Evolutionary conservation across 2,797 vertebrate species (phyloP).

Genomic region (Anguilla anguilla): DNA sequence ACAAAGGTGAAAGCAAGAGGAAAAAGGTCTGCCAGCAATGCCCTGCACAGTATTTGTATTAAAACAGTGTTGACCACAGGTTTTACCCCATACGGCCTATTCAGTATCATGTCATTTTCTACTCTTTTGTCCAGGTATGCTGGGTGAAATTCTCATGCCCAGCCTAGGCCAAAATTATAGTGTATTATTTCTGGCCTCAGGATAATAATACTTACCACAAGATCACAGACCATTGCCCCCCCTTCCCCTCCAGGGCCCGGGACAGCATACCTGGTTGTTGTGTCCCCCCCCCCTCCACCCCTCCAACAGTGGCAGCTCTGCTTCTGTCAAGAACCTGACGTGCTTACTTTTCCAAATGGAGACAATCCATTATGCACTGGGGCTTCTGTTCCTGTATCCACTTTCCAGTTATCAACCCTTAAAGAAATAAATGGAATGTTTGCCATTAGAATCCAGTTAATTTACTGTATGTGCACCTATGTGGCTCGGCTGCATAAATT

Average conservation of each 20-base stretch:
- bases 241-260: too few relatives aligned
- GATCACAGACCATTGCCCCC: too few relatives aligned
- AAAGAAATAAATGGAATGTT: background rate
- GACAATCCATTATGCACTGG: constrained; percentile 79
- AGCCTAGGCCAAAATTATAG: too few relatives aligned
- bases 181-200: too few relatives aligned
- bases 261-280: too few relatives aligned
- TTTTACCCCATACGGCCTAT: background rate
- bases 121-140: background rate
- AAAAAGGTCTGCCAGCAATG: background rate
- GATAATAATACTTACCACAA: too few relatives aligned
- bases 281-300: too few relatives aligned
- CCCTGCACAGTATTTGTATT: background rate
- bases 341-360: constrained; percentile 83
- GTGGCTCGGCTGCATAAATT: too few relatives aligned
- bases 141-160: background rate
- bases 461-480: background rate
- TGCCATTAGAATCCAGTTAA: background rate
- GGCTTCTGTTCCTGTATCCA: constrained; percentile 70
- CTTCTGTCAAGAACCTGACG: background rate
- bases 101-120: background rate
- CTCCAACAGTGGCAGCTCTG: too few relatives aligned
- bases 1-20: background rate
- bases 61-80: background rate
- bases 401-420: constrained; percentile 93